Evolutionary conservation across 2,888 invertebrate species (phyloP), one percentile per base, ranked within the genome.

Genomic region (Luffia ferchaultella): DNA sequence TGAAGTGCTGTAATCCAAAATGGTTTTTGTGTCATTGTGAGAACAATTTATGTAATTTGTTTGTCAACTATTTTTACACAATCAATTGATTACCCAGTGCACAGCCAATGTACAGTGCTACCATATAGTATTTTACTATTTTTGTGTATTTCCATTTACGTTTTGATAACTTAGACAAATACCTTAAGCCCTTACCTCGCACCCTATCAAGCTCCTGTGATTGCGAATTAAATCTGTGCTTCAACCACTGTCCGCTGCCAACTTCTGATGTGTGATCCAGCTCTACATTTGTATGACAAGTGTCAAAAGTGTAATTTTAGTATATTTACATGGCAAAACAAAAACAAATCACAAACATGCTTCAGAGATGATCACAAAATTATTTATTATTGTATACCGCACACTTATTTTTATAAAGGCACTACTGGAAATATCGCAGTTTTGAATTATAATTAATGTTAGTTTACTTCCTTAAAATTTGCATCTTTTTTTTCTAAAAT

Each of bases 141-240:
- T 30, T 7, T 30, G 12, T 30, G 30, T 30, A 30, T 30, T 30
- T 12, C 3, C 12, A 30, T n/a, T n/a, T n/a, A n/a, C n/a, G n/a
- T n/a, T n/a, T n/a, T n/a, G n/a, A n/a, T n/a, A n/a, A n/a, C n/a
- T n/a, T n/a, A n/a, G n/a, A n/a, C n/a, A n/a, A n/a, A n/a, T 42
- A 42, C 12, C 17, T 30, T 18, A 40, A 20, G 12, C 58, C 71
- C 82, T 83, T 73, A 85, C 85, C 85, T 83, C 73, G 65, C 54
- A 73, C 68, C 62, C 70, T 77, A 76, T 83, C 80, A 74, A 88
- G 85, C 66, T 88, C 88, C 77, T 85, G 86, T 60, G 82, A 87
- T 73, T 84, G 86, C 70, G 80, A 88, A 76, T 82, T 86, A 84
- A 86, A 87, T 76, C 85, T 87, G 84, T 87, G 87, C 76, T 87